Conservation (phyloP, 2,888 invertebrate species). For the Temnothorax ravouxi region DNA sequence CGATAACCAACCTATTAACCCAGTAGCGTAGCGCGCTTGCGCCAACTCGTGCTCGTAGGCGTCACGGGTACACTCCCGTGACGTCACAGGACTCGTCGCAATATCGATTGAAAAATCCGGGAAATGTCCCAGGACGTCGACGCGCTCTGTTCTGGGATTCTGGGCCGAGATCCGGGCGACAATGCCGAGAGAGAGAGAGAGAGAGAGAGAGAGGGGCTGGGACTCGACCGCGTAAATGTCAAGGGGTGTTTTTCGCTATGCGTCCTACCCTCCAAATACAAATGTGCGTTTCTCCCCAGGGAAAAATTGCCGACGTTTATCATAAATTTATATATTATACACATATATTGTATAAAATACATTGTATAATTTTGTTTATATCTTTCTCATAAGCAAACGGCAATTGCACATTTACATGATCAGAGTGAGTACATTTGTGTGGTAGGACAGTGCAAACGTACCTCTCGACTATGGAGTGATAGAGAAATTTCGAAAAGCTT, state of each 20-base stretch:
- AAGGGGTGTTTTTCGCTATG: conserved; percentile 43
- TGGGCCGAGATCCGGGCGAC: conserved; percentile 70
- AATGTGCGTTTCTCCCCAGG: conserved; percentile 4
- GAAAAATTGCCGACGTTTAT: not conserved
- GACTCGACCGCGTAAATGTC: conserved; percentile 52
- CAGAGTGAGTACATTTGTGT: not conserved
- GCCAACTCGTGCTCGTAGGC: conserved; percentile 68
- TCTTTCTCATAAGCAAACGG: not conserved
- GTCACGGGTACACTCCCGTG: conserved; percentile 78
- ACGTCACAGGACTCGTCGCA: conserved; percentile 82
- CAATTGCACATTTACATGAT: not conserved
- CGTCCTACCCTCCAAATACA: not conserved
- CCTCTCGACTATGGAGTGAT: not conserved
- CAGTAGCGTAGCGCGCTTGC: conserved; percentile 78
- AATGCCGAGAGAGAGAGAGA: not conserved
- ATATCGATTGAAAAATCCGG: conserved; percentile 82
- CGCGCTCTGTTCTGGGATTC: conserved; percentile 75
- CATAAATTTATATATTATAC: conserved; percentile 18
- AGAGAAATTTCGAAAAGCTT: not conserved
- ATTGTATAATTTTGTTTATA: not conserved
- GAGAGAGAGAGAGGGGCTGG: not conserved
- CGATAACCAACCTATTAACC: conserved; percentile 86
- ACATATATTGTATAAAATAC: not conserved
- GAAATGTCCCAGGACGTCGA: conserved; percentile 80
- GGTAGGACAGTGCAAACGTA: not conserved